Base-by-base conservation (phyloP, 2,113 vertebrate species). In the Neogale vison region DNA sequence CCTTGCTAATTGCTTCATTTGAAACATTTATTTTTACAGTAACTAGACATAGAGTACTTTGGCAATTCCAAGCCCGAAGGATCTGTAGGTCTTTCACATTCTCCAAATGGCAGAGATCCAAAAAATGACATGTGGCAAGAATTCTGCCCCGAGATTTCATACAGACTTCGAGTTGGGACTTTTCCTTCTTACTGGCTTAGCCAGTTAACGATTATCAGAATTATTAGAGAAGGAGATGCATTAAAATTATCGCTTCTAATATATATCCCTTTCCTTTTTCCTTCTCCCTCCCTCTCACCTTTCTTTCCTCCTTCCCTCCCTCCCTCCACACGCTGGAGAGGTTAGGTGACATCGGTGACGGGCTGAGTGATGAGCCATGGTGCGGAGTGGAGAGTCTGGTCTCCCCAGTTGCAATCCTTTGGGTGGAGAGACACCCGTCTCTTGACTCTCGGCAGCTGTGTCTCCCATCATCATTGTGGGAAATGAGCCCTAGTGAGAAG, bases 91-190 rank as follows among this genome's bases (percentile, higher is more conserved):
- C 24, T 88, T 94, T 83, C 14, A 45, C 4, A 57, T 59, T 85
- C 72, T 90, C 29, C 45, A 84, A n/a, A 65, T 71, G 63, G 24
- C 82, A 96, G 29, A 92, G 39, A 69, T 47, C 21, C 4, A 52
- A 65, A 29, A 50, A 29, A 14, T 55, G 76, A 77, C 71, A 47
- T 18, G 6, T 7, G 1, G 47, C 18, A 79, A 90, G 82, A 96
- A 89, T 89, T 90, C 82, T 67, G 82, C 55, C 47, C 85, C 47
- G 61, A 36, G 52, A 24, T n/a, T 52, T 92, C 59, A 80, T 34
- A 39, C 6, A 52, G 36, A 31, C 79, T 86, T 88, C 47, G 5
- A 59, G 90, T 55, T 23, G 23, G 31, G 21, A 77, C 23, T 82
- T 63, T 71, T 31, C 69, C 57, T 55, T 91, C 59, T 81, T 50